These are phyloP conservation scores for Origma solitaria DNA, from an alignment of 2,113 vertebrate species.

Conservation along the genomic window DNA sequence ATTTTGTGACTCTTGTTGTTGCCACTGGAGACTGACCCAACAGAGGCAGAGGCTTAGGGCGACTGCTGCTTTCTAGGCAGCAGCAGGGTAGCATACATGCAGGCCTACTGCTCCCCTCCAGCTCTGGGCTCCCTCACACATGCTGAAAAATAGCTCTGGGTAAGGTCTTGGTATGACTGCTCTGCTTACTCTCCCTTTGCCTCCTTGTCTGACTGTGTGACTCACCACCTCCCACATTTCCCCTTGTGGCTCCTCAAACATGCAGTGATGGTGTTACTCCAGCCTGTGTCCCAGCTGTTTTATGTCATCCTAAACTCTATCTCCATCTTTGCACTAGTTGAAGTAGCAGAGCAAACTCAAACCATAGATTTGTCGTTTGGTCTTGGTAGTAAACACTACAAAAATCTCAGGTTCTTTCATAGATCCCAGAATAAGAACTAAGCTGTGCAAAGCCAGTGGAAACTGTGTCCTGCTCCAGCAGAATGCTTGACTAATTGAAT, in stretches of 20 bases:
- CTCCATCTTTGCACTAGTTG: not conserved
- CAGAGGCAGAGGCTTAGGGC: rapidly evolving
- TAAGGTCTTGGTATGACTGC: rapidly evolving
- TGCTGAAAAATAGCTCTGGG: not conserved
- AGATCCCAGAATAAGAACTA: not conserved
- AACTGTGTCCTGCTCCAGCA: not conserved
- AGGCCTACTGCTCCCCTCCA: not conserved
- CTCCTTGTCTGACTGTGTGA: not conserved
- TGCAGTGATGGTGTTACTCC: not conserved
- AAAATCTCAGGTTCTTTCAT: not conserved
- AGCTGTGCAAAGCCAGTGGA: not conserved
- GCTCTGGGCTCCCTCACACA: not conserved
- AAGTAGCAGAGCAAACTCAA: not conserved
- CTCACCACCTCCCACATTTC: rapidly evolving
- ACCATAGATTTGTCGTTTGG: not conserved
- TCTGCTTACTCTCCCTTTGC: not conserved
- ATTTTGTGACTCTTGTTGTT: not conserved
- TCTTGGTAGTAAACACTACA: not conserved
- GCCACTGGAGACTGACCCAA: not conserved
- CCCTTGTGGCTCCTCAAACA: not conserved
- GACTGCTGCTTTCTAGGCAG: not conserved
- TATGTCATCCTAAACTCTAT: not conserved
- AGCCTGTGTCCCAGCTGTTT: not conserved
- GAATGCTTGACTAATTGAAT: not conserved
- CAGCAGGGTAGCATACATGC: rapidly evolving